Evolutionary conservation across 2,113 vertebrate genomes (phyloP), one percentile per base, ranked within the genome.

Genomic region (Cariama cristata): DNA sequence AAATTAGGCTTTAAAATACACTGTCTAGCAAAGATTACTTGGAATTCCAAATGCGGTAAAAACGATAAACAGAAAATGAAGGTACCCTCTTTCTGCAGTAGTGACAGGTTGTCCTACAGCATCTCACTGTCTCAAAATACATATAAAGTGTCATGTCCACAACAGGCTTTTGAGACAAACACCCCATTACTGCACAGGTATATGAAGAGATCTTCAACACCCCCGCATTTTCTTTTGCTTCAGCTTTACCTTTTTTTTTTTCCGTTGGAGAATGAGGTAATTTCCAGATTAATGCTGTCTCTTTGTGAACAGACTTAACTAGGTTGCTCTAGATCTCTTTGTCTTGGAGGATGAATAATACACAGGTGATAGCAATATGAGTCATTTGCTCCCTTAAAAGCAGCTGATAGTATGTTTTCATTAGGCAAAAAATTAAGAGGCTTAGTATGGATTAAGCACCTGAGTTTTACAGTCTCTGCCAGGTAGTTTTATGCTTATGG

Each of bases 261-360:
- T 35, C 9, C 45, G 90, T 83, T 75, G 26, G 66, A 79, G 42
- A 88, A 64, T 45, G 53, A 92, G 73, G 66, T 93, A 89, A 89
- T 96, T 96, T 88, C 71, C 66, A 84, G 91, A 94, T 97, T 95
- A 95, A 67, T 83, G 63, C 72, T 76, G 75, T 88, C 91, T 88
- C 81, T 94, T 79, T 95, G 53, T 93, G 68, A 96, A 69, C 69
- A 92, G 88, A 93, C 76, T 86, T 96, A 97, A 97, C 85, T 94
- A 77, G 91, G 94, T 81, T 95, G 90, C 79, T 93, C 86, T 90
- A 45, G 60, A 85, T 95, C 71, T 95, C 77, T 94, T 88, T 94
- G 77, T 96, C 92, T 92, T 90, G 71, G 52, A 91, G 86, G 62
- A 68, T 94, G 94, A 93, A 85, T 97, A 94, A 95, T 80, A 86